Evolutionary conservation across 2,113 vertebrate species (phyloP), one percentile per base, ranked within the genome.

Genomic region (Mugil cephalus): DNA sequence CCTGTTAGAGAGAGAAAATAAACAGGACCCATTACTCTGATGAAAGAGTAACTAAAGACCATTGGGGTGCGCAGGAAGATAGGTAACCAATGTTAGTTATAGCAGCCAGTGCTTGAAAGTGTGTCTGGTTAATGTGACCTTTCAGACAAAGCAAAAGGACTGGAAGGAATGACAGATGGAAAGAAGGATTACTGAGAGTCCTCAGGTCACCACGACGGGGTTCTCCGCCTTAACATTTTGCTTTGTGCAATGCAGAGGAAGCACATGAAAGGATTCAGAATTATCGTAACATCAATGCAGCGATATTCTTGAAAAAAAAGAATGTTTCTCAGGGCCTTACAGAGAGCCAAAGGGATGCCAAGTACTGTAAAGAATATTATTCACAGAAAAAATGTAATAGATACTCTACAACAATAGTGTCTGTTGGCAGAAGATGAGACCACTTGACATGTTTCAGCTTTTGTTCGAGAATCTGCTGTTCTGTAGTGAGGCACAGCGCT

Each of bases 1-100:
- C 19, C 94, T 95, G 82, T 59, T 9, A 42, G 47, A 45, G 13
- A 75, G 64, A 86, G 43, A 85, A 50, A 43, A 72, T 30, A 68
- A 77, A 77, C 63, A 74, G 48, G 19, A 45, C 3, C 39, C 9
- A 36, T 83, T 53, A 69, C 1, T 51, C 11, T 18, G 52, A 73
- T 69, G 21, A 65, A 70, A 63, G 61, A 30, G 21, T 14, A 38
- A 72, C 34, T 18, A 5, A 30, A 38, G 21, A 36, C 40, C 65
- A 67, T 5, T 4, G 12, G 24, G 15, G 1, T 39, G 46, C 14
- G 62, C 43, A 39, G 24, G 17, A 8, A 45, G 36, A 60, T 6
- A 24, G 17, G 21, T 18, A 39, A 62, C 18, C n/a, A 64, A 63
- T 30, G 39, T 75, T 30, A 55, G 17, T 66, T 30, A 30, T 56